Evolutionary conservation across 2,113 vertebrate species (phyloP).

Genomic region (Ellobius talpinus): DNA sequence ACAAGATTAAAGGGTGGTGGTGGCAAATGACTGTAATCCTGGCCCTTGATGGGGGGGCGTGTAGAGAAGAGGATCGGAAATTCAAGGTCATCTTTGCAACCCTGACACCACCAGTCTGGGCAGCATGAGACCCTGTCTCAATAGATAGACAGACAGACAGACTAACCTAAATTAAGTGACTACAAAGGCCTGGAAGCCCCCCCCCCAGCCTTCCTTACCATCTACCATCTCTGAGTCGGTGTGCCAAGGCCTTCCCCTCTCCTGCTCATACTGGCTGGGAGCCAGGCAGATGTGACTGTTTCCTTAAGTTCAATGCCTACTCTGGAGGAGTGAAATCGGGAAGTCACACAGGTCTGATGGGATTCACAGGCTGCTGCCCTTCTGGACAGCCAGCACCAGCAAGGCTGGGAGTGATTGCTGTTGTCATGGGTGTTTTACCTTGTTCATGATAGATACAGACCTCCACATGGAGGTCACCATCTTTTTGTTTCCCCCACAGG

Average conservation of each 20-base stretch:
- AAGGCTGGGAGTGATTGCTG: neutral
- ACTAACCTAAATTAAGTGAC: neutral
- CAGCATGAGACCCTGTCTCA: neutral
- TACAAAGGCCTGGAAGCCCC: neutral
- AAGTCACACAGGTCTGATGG: neutral
- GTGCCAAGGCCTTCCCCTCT: neutral
- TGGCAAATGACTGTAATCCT: neutral
- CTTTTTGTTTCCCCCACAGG: neutral
- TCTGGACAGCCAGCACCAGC: neutral
- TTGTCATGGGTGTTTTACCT: neutral
- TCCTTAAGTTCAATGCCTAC: neutral
- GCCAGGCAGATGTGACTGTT: neutral
- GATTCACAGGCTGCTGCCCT: rapidly evolving
- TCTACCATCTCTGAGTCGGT: neutral
- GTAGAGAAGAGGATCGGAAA: neutral
- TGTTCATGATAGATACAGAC: too few species aligned
- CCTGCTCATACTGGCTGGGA: neutral
- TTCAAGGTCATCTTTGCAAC: neutral
- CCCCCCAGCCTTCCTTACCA: neutral
- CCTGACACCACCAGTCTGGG: neutral
- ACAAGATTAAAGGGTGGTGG: neutral
- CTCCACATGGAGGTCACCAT: neutral
- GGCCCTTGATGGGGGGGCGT: neutral
- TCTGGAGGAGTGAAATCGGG: neutral
- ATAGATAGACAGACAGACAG: neutral